Percentiles rank a stretch among this genome's conserved stretches.
Evolutionary conservation across 2,113 vertebrate species (phyloP).

Genomic region (Apistogramma diplotaenia): DNA sequence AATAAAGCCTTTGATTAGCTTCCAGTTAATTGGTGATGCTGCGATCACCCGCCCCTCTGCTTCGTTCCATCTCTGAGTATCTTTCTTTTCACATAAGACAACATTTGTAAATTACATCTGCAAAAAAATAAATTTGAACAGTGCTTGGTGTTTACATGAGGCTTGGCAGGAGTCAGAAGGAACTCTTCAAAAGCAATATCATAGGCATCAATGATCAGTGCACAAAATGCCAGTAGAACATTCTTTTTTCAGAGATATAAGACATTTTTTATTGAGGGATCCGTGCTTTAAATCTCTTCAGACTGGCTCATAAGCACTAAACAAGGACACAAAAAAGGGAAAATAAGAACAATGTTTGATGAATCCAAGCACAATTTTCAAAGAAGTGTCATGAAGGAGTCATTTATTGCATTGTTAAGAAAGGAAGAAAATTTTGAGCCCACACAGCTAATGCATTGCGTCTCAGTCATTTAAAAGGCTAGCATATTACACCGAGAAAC

Average conservation of each 20-base stretch:
- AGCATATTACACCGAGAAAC: slow-evolving; percentile 37
- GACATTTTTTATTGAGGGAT: background rate
- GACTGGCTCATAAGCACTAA: slow-evolving; percentile 19
- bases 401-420: slow-evolving; percentile 5
- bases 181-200: slow-evolving; percentile 50
- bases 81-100: background rate
- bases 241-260: slow-evolving; percentile 18
- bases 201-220: slow-evolving; percentile 36
- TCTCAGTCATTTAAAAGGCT: slow-evolving; percentile 26
- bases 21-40: background rate
- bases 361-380: slow-evolving; percentile 17
- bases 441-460: background rate
- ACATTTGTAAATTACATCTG: slow-evolving; percentile 18
- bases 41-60: background rate
- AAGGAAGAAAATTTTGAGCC: background rate
- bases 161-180: slow-evolving; percentile 53
- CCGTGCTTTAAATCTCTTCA: slow-evolving; percentile 22
- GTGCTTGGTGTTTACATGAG: slow-evolving; percentile 42
- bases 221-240: background rate
- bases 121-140: background rate
- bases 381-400: background rate
- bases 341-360: slow-evolving; percentile 6
- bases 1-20: slow-evolving; percentile 6
- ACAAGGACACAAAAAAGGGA: background rate
- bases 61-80: background rate